A percentile compares a stretch with the other conserved stretches of the same genome.
Evolutionary conservation across 2,797 vertebrate species (phyloP).

Genomic region (Trichosurus vulpecula): DNA sequence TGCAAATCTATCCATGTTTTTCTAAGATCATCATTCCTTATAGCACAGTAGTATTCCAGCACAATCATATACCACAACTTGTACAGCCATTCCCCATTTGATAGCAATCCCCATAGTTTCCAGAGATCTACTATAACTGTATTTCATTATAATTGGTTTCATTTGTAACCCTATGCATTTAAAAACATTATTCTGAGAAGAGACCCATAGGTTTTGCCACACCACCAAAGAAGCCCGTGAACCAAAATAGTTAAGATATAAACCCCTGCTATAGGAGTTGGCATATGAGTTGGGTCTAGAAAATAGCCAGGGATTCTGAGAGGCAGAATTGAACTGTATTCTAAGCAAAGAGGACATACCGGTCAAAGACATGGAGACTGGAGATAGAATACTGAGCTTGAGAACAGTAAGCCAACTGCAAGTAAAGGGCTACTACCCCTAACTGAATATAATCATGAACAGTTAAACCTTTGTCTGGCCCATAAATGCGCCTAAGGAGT

Average conservation of each 20-base stretch:
- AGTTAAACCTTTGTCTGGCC: not conserved
- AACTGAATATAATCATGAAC: not conserved
- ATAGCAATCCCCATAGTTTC: not conserved
- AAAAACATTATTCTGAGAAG: not conserved
- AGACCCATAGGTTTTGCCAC: not conserved
- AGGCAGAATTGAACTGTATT: not conserved
- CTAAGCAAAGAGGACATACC: not conserved
- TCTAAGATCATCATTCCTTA: not conserved
- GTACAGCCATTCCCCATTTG: not conserved
- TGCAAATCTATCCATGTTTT: not conserved
- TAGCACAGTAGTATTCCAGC: not conserved
- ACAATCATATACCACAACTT: not conserved
- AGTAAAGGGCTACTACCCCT: not conserved
- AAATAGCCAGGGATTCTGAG: not conserved
- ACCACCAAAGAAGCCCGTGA: not conserved
- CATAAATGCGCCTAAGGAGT: not conserved
- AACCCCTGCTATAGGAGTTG: not conserved
- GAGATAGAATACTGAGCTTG: not conserved
- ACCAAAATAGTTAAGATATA: not conserved
- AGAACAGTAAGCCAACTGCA: not conserved
- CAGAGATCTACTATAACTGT: not conserved
- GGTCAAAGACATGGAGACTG: not conserved
- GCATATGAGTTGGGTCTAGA: not conserved
- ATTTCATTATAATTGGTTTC: not conserved
- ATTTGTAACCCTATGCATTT: not conserved